Evolutionary conservation across 2,888 invertebrate genomes (phyloP).

Genomic region (Acrobasis consociella): DNA sequence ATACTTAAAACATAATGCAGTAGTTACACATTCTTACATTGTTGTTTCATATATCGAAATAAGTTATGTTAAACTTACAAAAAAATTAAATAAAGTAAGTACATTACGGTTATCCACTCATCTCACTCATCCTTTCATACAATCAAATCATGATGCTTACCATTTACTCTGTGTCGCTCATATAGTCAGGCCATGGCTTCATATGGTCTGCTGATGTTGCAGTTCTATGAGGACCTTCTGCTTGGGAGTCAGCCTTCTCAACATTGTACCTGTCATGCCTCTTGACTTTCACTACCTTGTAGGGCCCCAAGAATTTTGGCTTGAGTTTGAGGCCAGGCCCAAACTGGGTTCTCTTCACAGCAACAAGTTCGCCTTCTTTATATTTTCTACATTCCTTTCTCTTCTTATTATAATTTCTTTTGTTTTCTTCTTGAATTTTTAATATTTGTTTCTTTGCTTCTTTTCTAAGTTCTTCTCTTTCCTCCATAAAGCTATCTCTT

Average conservation of each 20-base stretch:
- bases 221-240: conserved; percentile 26
- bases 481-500: not conserved
- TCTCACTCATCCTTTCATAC: too few species aligned
- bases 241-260: conserved; percentile 24
- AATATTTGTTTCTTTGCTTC: conserved; percentile 27
- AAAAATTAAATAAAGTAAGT: too few species aligned
- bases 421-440: conserved; percentile 29
- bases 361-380: conserved; percentile 28
- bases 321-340: conserved; percentile 28
- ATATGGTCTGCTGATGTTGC: conserved; percentile 26
- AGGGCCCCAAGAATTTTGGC: conserved; percentile 25
- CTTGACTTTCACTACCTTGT: conserved; percentile 12
- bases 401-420: conserved; percentile 8
- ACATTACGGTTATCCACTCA: too few species aligned
- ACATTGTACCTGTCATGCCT: conserved; percentile 31
- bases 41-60: too few species aligned
- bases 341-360: conserved; percentile 33
- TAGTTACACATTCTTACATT: too few species aligned
- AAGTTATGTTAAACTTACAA: too few species aligned
- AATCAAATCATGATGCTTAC: not conserved
- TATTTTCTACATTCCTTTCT: conserved; percentile 24
- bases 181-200: conserved; percentile 23
- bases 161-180: not conserved
- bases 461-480: conserved; percentile 25
- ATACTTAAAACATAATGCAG: too few species aligned